Evolutionary conservation across 1,140 invertebrate genomes (phyloP).

Genomic region (Eueides isabella): DNA sequence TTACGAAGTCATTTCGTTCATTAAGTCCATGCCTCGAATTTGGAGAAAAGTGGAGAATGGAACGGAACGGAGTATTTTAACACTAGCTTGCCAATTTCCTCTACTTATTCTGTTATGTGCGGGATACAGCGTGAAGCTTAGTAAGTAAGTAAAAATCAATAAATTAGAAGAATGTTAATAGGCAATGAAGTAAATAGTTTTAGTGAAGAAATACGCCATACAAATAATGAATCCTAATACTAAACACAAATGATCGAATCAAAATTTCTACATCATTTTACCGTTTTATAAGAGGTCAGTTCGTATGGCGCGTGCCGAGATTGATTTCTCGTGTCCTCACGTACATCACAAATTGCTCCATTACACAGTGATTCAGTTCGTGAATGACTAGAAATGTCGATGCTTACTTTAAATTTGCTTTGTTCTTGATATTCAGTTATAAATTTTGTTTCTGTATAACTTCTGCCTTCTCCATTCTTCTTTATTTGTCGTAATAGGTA

Average conservation of each 20-base stretch:
- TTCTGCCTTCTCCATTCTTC: no score
- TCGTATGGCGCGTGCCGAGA: conserved; percentile 63
- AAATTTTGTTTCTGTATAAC: not conserved
- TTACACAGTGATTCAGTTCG: conserved; percentile 49
- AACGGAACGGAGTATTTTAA: no score
- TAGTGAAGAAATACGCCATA: no score
- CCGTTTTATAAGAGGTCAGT: conserved; percentile 58
- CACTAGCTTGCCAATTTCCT: no score
- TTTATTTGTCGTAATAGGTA: not conserved
- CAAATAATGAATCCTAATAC: not conserved
- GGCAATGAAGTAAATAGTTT: no score
- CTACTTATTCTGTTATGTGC: no score
- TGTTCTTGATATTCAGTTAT: conserved; percentile 5
- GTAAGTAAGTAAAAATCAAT: no score
- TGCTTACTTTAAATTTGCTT: conserved; percentile 25
- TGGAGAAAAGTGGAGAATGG: no score
- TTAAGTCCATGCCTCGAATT: no score
- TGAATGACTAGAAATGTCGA: conserved; percentile 46
- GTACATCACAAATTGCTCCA: conserved; percentile 62
- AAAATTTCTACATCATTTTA: conserved; percentile 15
- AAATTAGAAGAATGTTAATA: no score
- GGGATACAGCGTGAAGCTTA: no score
- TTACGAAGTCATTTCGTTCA: no score
- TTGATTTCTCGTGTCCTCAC: conserved; percentile 60
- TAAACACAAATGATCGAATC: not conserved